Base-by-base conservation (phyloP, 2,113 vertebrate species). In the Hyperopisus bebe region DNA sequence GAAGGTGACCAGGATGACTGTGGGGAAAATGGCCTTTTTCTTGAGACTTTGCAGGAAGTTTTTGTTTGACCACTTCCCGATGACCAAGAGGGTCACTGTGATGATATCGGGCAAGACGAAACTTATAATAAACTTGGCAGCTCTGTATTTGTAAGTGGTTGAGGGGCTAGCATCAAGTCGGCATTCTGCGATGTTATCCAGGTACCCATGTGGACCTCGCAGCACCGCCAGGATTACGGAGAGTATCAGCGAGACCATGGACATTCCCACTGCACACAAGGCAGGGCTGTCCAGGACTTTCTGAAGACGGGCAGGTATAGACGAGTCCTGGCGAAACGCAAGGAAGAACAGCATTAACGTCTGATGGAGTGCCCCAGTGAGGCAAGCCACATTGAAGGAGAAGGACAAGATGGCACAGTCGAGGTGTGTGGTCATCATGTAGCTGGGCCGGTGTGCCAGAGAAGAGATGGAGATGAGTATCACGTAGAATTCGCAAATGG, bases 391-490 rank as follows among this genome's bases (percentile, higher is more conserved):
- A 44, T 97, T 97, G 93, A 97, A 93, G 51, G 94, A 90, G 86
- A 97, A 96, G 0, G 96, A 96, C 24, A 98, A 94, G 0, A 92
- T 0, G 0, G 93, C 96, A 5, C 97, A 97, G 1, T 90, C 10
- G 0, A 97, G 62, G 17, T 89, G 91, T 1, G 95, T 95, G 42
- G 91, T 90, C 24, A 0, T 1, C 86, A 97, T 89, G 92, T 96
- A 95, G 24, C 86, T 1, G 0, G 97, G 97, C 70, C 95, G 94
- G 91, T 95, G n/a, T 0, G 91, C 39, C 55, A 95, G 92, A 0
- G 92, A 90, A 3, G 95, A 96, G n/a, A 97, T 92, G 0, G 96
- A 97, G 1, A 97, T 92, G 44, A 97, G 85, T 6, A 96, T 92
- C 24, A 96, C 92, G 11, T 96, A 86, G 51, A 96, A 83, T 19